Evolutionary conservation across 2,888 invertebrate species (phyloP), one percentile per base, ranked within the genome.

Genomic region (Meteorus colon): DNA sequence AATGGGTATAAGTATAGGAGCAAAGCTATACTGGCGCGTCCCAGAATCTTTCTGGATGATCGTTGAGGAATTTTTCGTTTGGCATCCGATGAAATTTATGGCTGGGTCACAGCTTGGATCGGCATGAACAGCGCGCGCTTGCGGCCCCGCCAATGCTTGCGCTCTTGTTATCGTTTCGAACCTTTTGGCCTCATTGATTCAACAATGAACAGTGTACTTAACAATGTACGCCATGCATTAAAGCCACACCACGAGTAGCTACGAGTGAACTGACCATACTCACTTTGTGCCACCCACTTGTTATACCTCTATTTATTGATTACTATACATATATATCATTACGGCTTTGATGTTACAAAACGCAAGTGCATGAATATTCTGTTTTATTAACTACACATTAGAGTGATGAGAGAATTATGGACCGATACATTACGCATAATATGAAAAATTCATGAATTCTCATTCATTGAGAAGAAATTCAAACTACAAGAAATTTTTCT

Each of bases 51-150:
- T 73, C 63, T 60, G 63, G 24, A 16, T 73, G 73, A 63, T 65
- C 66, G 66, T 66, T 45, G 59, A 51, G 62, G 74, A 79, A 77
- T 77, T 78, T 77, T 76, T 75, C 75, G 63, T 73, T 76, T 71
- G 82, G 79, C 81, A 82, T 84, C 83, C 77, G 78, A 76, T 80
- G 76, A 85, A 87, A 87, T 87, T 87, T 87, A 87, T 86, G 80
- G 83, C 80, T 77, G 77, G 86, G 87, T 87, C 86, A 85, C 86
- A 86, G 86, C 84, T 86, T 87, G 86, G 85, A 84, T 84, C 84
- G 85, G 82, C 84, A 83, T 84, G 84, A 85, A 83, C 82, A 80
- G 81, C 83, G 82, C 82, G 82, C 80, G 80, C 75, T 79, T 82
- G 55, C 19, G 79, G 76, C 80, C 82, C 81, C 82, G 80, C 27